phyloP scores from a whole-genome alignment of 2,888 invertebrate species.

The Zaprionus lineosus region DNA sequence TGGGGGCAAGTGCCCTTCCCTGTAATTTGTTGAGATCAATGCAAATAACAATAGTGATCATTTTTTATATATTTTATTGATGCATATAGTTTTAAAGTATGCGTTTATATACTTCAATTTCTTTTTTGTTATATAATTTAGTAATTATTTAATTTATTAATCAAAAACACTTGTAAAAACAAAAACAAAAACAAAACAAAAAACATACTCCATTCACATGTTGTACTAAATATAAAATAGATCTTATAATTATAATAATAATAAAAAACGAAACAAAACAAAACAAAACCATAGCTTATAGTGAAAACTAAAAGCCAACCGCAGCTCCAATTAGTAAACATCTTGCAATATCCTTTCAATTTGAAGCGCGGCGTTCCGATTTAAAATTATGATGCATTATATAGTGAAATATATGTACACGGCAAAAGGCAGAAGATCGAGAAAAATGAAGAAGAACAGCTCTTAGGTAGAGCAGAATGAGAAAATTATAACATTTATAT shows the following conservation, averaged over 20 bases:
- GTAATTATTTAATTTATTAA: conserved; percentile 65
- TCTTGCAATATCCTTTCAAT: conserved; percentile 31
- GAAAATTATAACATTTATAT: conserved; percentile 7
- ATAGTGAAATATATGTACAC: conserved; percentile 63
- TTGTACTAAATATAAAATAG: conserved; percentile 54
- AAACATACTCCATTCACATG: conserved; percentile 38
- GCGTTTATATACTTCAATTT: conserved; percentile 39
- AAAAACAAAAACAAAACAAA: conserved; percentile 28
- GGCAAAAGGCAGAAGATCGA: conserved; percentile 23
- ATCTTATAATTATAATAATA: conserved; percentile 27
- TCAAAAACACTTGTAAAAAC: conserved; percentile 52
- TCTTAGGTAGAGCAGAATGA: not conserved
- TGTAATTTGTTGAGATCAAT: conserved; percentile 36
- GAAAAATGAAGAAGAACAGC: conserved; percentile 4
- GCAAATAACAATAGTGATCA: conserved; percentile 42
- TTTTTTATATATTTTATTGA: conserved; percentile 18
- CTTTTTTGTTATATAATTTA: conserved; percentile 69
- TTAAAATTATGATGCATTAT: conserved; percentile 70
- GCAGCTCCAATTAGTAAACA: conserved; percentile 31
- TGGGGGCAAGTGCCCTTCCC: not conserved
- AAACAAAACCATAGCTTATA: conserved; percentile 28
- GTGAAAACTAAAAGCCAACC: conserved; percentile 22
- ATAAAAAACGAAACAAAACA: conserved; percentile 23
- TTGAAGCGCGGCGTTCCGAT: conserved; percentile 57
- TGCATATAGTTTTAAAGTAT: conserved; percentile 40